A percentile compares a stretch with the other conserved stretches of the same genome.
These are phyloP conservation scores for Lepus europaeus DNA, from an alignment of 2,113 vertebrate genomes.

Conservation along the genomic window DNA sequence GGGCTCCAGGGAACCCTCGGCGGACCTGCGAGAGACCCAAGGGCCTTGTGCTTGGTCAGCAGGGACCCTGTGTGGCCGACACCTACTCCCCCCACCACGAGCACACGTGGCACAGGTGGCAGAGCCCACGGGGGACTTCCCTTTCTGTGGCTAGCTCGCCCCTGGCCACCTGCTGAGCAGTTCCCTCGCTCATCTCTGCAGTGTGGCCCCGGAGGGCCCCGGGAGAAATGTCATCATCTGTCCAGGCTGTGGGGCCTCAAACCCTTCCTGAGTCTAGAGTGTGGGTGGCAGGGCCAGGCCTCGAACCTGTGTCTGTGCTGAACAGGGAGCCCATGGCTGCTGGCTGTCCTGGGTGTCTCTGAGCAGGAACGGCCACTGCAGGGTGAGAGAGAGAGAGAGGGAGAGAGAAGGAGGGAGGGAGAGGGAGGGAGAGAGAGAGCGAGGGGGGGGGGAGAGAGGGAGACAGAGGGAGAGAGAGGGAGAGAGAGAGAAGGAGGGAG, in stretches of 20 bases:
- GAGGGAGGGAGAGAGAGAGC: too few species aligned
- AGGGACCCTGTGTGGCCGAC: too few species aligned
- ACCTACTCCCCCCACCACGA: too few species aligned
- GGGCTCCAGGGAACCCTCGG: rapidly evolving
- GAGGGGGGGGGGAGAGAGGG: too few species aligned
- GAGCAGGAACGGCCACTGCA: too few species aligned
- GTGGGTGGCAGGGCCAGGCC: not conserved
- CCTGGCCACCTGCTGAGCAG: rapidly evolving
- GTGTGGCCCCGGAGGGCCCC: not conserved
- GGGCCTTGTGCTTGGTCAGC: not conserved
- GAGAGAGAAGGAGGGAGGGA: too few species aligned
- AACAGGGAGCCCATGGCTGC: too few species aligned
- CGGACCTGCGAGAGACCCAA: rapidly evolving
- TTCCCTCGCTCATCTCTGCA: rapidly evolving
- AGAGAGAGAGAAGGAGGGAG: too few species aligned
- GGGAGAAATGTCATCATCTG: not conserved
- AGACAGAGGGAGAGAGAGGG: too few species aligned
- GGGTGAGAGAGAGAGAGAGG: too few species aligned
- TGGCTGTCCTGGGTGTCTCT: not conserved
- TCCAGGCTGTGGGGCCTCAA: rapidly evolving
- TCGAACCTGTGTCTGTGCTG: rapidly evolving
- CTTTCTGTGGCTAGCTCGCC: not conserved
- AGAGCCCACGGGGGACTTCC: rapidly evolving
- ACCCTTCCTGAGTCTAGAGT: too few species aligned
- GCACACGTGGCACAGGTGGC: not conserved